Evolutionary conservation across 1,140 invertebrate genomes (phyloP), one percentile per base, ranked within the genome.

Genomic region (Drosophila ercepeae): DNA sequence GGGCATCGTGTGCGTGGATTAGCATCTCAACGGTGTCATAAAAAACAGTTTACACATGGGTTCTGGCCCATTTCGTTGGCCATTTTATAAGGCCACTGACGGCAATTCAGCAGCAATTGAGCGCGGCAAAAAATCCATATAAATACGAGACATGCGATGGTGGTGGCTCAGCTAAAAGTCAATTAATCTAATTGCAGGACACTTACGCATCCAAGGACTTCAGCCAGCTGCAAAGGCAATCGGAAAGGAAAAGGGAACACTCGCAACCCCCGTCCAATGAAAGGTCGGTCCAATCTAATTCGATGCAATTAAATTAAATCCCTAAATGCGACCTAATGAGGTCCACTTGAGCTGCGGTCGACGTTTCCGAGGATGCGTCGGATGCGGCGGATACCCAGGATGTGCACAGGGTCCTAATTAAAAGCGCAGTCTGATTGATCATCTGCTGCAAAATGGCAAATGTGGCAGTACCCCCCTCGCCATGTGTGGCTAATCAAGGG

Each of bases 161-260:
- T 6, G 68, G 23, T 49, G 34, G 19, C 32, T 44, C 27, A 46
- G 58, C 44, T 54, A 34, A 46, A 58, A 65, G 52, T 78, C 82
- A 86, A 86, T 86, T 86, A 86, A 86, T 73, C 53, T 77, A 73
- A 86, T 83, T 84, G 79, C 50, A 75, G 45, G 53, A 72, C 41
- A 74, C 44, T 70, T 21, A 36, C 25, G 34, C 42, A 27, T 39
- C 42, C 32, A 32, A 69, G 59, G 63, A 41, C 34, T 39, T 7
- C 5, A 14, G 13, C 1, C 13, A 39, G 5, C 36, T 8, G 7
- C 36, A 39, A 39, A 39, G 13, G 36, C 36, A 16, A 16, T 16
- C 14, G 14, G 16, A 42, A 16, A 18, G 39, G 39, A 42, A 16
- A 16, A n/a, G n/a, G n/a, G n/a, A n/a, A n/a, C n/a, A n/a, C n/a